Conservation (phyloP, 2,113 vertebrate species). For the Podarcis cretensis region DNA sequence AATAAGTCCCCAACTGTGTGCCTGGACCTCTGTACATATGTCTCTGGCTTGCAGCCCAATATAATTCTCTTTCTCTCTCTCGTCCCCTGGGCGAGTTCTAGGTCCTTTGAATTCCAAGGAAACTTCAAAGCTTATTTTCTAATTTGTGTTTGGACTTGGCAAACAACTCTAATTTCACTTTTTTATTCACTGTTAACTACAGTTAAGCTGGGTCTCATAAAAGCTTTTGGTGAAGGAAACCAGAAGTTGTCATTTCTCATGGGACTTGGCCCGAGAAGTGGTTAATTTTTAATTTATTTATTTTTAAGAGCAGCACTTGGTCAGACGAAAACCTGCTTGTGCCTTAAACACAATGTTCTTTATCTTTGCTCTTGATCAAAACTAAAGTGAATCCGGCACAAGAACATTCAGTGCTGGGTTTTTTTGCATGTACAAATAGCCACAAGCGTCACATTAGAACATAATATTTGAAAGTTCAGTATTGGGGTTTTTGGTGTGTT, state of each 20-base stretch:
- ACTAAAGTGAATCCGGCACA: slow-evolving; percentile 47
- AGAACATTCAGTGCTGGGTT: slow-evolving; percentile 23
- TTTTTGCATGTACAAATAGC: slow-evolving; percentile 3
- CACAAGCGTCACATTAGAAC: background rate
- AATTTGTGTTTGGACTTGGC: background rate
- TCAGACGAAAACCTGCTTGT: slow-evolving; percentile 7
- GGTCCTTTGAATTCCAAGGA: slow-evolving; percentile 9
- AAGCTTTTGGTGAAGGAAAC: slow-evolving; percentile 43
- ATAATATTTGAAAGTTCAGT: slow-evolving; percentile 1
- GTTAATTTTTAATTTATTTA: background rate
- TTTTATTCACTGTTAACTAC: slow-evolving; percentile 14
- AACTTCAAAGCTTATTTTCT: background rate
- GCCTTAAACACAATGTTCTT: slow-evolving; percentile 43
- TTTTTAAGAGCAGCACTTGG: slow-evolving; percentile 24
- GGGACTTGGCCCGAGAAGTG: slow-evolving; percentile 24
- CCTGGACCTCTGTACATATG: background rate
- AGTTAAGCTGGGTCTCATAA: slow-evolving; percentile 43
- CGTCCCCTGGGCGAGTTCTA: background rate
- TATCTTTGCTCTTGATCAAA: slow-evolving; percentile 40
- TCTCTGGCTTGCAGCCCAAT: background rate
- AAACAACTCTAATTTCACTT: slow-evolving; percentile 7
- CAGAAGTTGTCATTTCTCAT: slow-evolving; percentile 43
- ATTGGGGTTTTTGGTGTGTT: background rate
- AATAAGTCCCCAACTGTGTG: too few species aligned
- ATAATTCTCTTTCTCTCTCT: background rate